Evolutionary conservation across 2,888 invertebrate genomes (phyloP).

Genomic region (Parascotia fuliginaria): DNA sequence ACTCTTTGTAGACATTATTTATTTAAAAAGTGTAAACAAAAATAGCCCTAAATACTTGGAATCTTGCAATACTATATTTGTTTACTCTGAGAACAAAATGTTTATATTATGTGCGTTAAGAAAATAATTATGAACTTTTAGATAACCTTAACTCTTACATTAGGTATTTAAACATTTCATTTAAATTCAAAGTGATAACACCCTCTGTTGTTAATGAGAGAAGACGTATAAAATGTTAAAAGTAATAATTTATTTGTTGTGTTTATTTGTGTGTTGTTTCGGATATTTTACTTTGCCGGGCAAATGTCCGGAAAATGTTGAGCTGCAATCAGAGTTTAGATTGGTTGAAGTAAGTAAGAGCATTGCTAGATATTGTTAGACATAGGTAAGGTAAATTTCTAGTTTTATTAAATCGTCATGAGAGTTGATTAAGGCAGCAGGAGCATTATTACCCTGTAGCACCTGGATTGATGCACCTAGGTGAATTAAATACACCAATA

Average conservation of each 20-base stretch:
- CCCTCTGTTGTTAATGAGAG: not conserved
- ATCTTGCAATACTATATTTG: conserved; percentile 6
- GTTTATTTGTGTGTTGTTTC: conserved; percentile 42
- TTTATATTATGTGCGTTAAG: conserved; percentile 2
- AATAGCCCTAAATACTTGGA: not conserved
- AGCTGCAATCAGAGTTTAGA: conserved; percentile 61
- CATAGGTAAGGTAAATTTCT: too few species aligned
- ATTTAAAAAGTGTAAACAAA: too few species aligned
- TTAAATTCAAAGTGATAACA: not conserved
- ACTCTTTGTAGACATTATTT: too few species aligned
- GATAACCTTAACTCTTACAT: conserved; percentile 42
- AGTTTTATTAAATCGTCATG: too few species aligned
- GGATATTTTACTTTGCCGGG: conserved; percentile 70
- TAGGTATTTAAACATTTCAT: not conserved
- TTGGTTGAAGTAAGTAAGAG: conserved; percentile 63
- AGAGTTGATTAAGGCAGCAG: too few species aligned
- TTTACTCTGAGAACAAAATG: conserved; percentile 7
- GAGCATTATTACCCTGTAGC: too few species aligned
- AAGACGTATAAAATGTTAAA: conserved; percentile 49
- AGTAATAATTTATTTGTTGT: conserved; percentile 34
- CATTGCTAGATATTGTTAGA: not conserved
- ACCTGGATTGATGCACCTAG: too few species aligned
- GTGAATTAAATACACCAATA: too few species aligned
- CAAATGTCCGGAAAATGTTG: conserved; percentile 67
- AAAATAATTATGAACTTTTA: conserved; percentile 2